Conservation (phyloP, 2,888 invertebrate genomes). For the Amaurobius ferox region DNA sequence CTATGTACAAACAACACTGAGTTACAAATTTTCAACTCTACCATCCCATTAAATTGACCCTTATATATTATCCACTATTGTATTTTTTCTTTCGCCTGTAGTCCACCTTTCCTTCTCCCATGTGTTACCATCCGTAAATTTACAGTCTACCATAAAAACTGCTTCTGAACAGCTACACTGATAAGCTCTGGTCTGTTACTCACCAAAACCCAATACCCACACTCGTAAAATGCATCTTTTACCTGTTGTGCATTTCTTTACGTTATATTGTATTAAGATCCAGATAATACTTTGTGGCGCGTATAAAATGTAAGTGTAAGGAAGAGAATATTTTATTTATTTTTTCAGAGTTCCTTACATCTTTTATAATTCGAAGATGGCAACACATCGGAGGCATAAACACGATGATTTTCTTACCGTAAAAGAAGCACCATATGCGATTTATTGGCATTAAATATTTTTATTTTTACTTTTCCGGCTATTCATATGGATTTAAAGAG, state of each 20-base stretch:
- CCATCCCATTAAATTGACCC: no score
- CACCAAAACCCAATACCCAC: conserved; percentile 62
- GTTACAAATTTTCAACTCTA: no score
- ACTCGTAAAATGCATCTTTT: conserved; percentile 61
- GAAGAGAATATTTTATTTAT: not conserved
- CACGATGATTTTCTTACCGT: not conserved
- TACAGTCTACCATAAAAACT: conserved; percentile 57
- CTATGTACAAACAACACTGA: no score
- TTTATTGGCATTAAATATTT: conserved; percentile 11
- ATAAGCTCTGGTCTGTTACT: conserved; percentile 31
- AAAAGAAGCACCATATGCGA: not conserved
- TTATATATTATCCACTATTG: no score
- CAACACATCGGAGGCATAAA: conserved; percentile 36
- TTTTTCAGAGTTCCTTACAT: conserved; percentile 17
- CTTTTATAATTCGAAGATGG: conserved; percentile 37
- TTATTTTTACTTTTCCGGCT: not conserved
- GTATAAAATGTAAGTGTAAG: conserved; percentile 27
- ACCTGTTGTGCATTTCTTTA: conserved; percentile 37
- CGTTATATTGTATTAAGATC: conserved; percentile 40
- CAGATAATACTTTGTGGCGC: conserved; percentile 56
- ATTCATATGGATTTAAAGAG: not conserved
- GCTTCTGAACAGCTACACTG: conserved; percentile 16
- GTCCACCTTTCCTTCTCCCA: not conserved
- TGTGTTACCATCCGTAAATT: conserved; percentile 58
- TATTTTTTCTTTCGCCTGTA: no score